Evolutionary conservation across 2,797 vertebrate species (phyloP).

Genomic region (Clamator glandarius): DNA sequence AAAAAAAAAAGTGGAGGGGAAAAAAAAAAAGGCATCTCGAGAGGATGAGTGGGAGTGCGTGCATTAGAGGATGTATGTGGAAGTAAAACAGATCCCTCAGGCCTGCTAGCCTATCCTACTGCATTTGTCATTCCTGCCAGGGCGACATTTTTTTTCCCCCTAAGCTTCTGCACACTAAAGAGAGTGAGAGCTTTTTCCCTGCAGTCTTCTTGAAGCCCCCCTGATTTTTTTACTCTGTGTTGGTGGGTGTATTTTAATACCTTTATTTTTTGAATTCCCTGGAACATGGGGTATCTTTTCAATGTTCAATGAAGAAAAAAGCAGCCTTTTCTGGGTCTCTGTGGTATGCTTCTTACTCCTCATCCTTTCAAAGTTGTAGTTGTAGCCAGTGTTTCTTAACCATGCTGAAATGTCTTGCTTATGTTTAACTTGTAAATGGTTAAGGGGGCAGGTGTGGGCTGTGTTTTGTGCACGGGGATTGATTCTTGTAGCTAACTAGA

Average conservation of each 20-base stretch:
- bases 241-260: conserved; percentile 77
- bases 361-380: conserved; percentile 68
- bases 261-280: conserved; percentile 61
- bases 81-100: conserved; percentile 86
- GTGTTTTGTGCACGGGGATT: conserved; percentile 47
- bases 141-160: conserved; percentile 80
- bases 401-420: conserved; percentile 67
- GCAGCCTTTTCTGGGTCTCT: conserved; percentile 72
- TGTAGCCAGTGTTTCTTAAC: conserved; percentile 58
- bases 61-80: conserved; percentile 84
- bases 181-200: conserved; percentile 76
- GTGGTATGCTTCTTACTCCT: conserved; percentile 71
- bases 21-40: conserved; percentile 78
- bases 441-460: conserved; percentile 62
- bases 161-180: conserved; percentile 78
- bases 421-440: conserved; percentile 65
- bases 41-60: conserved; percentile 82
- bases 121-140: conserved; percentile 83
- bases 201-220: conserved; percentile 73
- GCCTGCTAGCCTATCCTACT: conserved; percentile 83
- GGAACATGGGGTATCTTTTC: conserved; percentile 76
- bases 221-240: conserved; percentile 64
- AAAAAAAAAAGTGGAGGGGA: conserved; percentile 63
- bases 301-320: conserved; percentile 76
- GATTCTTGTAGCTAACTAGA: conserved; percentile 54